phyloP scores from a whole-genome alignment of 1,140 invertebrate species.

The Drosophila arawakana region DNA sequence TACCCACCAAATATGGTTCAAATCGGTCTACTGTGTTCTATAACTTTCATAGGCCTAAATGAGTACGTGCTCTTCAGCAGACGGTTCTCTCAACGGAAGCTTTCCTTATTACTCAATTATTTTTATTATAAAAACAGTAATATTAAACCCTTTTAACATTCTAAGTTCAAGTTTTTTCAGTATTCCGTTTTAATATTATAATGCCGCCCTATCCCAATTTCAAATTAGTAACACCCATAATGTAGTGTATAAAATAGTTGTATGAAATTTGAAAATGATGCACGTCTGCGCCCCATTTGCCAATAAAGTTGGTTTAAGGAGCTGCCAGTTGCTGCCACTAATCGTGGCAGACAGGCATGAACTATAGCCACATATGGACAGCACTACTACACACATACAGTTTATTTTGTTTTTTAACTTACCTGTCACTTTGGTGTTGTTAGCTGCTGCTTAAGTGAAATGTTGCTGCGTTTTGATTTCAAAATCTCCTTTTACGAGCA shows the following conservation, averaged over 20 bases:
- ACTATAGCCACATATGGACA: constrained; percentile 62
- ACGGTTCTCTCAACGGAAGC: too few species aligned
- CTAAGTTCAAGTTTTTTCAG: background rate
- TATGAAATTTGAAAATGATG: constrained; percentile 34
- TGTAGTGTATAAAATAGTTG: background rate
- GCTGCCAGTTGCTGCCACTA: constrained; percentile 58
- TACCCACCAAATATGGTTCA: too few species aligned
- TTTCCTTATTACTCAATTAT: too few species aligned
- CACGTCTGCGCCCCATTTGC: constrained; percentile 61
- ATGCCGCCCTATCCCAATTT: background rate
- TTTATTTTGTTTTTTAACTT: constrained; percentile 42
- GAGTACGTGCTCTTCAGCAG: too few species aligned
- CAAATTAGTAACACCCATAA: background rate
- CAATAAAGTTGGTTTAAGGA: constrained; percentile 72
- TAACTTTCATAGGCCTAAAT: too few species aligned
- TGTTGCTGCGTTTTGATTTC: constrained; percentile 52
- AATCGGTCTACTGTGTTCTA: too few species aligned
- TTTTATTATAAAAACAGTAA: too few species aligned
- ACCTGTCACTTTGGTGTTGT: constrained; percentile 64
- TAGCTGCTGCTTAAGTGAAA: constrained; percentile 57
- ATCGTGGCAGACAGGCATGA: constrained; percentile 70
- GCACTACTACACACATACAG: background rate
- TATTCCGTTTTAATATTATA: background rate
- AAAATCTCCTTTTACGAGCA: constrained; percentile 23
- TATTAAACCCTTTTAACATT: too few species aligned